Base-by-base conservation (phyloP, 1,140 invertebrate genomes). In the Zaprionus tsacasi region DNA sequence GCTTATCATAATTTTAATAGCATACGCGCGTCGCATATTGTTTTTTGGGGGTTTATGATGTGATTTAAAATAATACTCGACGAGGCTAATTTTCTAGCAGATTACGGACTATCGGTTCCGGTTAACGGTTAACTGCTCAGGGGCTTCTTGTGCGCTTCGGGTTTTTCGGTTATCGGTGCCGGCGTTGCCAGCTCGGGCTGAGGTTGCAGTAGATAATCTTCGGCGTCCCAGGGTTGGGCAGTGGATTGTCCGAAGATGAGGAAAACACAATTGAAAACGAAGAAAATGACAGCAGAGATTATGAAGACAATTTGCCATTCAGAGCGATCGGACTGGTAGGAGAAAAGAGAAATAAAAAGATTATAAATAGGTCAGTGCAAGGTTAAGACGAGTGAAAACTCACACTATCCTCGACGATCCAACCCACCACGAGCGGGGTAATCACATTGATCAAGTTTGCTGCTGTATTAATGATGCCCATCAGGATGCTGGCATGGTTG, bases 221-320 rank as follows among this genome's bases (percentile, higher is more conserved):
- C 93, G 3, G 94, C 94, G 93, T 98, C 96, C 70, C 98, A 96
- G 63, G 96, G 95, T 52, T 96, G 96, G 0, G 96, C 94, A 1
- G 96, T 97, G 95, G 98, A 98, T 0, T 97, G 96, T 82, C 98
- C 98, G 91, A 82, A 91, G 6, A 59, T 10, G 13, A 92, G 25
- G 36, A 70, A 92, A 6, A 86, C 25, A 7, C 66, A 64, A 27
- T 92, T 92, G 25, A 83, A 85, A 12, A 81, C 78, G 43, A 86
- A 80, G 43, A 91, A 91, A 6, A 92, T 48, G 0, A 76, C 81
- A 0, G 91, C 57, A 0, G 91, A 70, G 8, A 91, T 86, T 7
- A 82, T 80, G 13, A 92, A 92, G 0, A 92, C 75, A 0, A 92
- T 78, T 79, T 98, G 97, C 50, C 98, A 94, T 30, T 97, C 95